Percentiles rank a stretch among this genome's conserved stretches.
Conservation (phyloP, 2,797 vertebrate species). For the Ceryle rudis region DNA sequence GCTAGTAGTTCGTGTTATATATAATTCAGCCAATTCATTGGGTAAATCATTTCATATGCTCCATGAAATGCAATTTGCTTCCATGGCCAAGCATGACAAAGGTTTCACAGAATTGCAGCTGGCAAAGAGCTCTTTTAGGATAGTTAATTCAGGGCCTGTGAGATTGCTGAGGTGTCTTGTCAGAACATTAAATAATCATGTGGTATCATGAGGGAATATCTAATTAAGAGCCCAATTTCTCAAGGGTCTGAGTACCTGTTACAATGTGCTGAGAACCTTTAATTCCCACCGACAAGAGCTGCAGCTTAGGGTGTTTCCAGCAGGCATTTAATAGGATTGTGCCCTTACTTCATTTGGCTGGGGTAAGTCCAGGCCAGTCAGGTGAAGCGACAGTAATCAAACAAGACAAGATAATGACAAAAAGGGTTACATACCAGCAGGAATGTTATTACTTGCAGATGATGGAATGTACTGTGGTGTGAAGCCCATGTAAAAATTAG, state of each 20-base stretch:
- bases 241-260: slow-evolving; percentile 39
- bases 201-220: slow-evolving; percentile 13
- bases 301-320: slow-evolving; percentile 29
- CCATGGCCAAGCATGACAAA: slow-evolving; percentile 52
- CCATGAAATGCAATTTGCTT: slow-evolving; percentile 57
- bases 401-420: slow-evolving; percentile 44
- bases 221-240: slow-evolving; percentile 50
- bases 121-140: slow-evolving; percentile 29
- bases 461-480: background rate
- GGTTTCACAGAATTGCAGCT: slow-evolving; percentile 5
- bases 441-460: background rate
- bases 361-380: slow-evolving; percentile 5
- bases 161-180: slow-evolving; percentile 22
- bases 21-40: slow-evolving; percentile 9
- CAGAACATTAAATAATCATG: slow-evolving; percentile 54
- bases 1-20: background rate
- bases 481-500: background rate
- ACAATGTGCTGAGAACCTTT: background rate
- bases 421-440: background rate
- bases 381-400: slow-evolving; percentile 40
- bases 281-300: background rate
- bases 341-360: background rate
- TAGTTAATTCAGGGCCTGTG: slow-evolving; percentile 5
- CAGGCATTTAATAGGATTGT: slow-evolving; percentile 30
- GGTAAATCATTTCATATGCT: slow-evolving; percentile 41